These are phyloP conservation scores for Melanotaenia duboulayi DNA, from an alignment of 2,113 vertebrate genomes.

Conservation along the genomic window DNA sequence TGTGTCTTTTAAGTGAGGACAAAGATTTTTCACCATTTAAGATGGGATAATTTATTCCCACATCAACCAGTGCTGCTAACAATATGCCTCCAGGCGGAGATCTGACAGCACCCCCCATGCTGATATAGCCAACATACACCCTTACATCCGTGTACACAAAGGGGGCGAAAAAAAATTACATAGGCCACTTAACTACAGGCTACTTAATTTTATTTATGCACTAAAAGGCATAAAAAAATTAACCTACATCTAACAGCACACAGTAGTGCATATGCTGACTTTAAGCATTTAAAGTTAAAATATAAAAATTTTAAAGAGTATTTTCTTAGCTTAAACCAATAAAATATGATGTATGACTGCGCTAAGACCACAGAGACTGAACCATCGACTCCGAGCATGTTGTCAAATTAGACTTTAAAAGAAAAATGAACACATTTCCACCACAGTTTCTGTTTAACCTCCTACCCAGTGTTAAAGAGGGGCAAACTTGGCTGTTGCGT, in stretches of 20 bases:
- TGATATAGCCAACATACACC: neutral
- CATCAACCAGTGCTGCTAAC: constrained; percentile 1
- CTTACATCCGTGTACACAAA: neutral
- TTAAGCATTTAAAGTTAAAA: too few relatives aligned
- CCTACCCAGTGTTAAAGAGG: neutral
- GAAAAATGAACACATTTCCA: constrained; percentile 8
- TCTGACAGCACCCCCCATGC: constrained; percentile 34
- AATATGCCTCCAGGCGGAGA: neutral
- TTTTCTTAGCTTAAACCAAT: too few relatives aligned
- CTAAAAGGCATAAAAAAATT: neutral
- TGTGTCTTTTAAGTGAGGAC: neutral
- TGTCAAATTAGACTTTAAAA: constrained; percentile 36
- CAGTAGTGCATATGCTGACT: too few relatives aligned
- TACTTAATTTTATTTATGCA: too few relatives aligned
- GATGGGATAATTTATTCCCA: neutral
- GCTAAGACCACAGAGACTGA: neutral
- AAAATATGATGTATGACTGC: neutral
- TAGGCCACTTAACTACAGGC: too few relatives aligned
- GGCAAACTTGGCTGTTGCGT: constrained; percentile 31
- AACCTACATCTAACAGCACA: too few relatives aligned
- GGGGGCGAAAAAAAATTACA: too few relatives aligned
- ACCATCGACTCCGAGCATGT: constrained; percentile 1
- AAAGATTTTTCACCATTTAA: neutral
- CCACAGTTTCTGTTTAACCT: constrained; percentile 16
- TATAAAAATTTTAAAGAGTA: too few relatives aligned